Conservation (phyloP, 2,888 invertebrate species). For the Encarsia formosa region DNA sequence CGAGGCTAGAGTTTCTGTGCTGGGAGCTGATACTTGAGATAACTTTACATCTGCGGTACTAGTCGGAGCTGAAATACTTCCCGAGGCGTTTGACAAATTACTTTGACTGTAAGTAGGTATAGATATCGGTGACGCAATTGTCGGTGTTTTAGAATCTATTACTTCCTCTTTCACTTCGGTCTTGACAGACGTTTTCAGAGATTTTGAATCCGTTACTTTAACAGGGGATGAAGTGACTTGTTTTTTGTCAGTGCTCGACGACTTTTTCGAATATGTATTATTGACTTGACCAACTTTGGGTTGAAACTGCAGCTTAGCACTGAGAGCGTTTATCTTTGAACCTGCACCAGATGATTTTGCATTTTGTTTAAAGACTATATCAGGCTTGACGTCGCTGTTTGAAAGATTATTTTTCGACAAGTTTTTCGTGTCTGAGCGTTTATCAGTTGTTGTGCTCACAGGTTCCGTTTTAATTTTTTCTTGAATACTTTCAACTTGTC, state of each 20-base stretch:
- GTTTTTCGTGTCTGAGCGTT: slow-evolving; percentile 1
- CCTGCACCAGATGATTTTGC: slow-evolving; percentile 33
- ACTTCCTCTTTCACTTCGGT: slow-evolving; percentile 6
- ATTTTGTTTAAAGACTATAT: slow-evolving; percentile 18
- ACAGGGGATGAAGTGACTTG: slow-evolving; percentile 4
- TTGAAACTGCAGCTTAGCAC: slow-evolving; percentile 46
- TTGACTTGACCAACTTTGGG: slow-evolving; percentile 46
- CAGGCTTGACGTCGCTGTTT: slow-evolving; percentile 11
- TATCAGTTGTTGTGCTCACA: not conserved
- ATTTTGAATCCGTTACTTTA: slow-evolving; percentile 3
- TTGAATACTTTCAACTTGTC: slow-evolving; percentile 1
- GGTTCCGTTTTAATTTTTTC: slow-evolving; percentile 15
- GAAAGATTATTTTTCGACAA: slow-evolving; percentile 5
- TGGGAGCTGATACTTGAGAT: slow-evolving; percentile 12
- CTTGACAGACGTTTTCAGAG: slow-evolving; percentile 5
- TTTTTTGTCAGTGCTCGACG: slow-evolving; percentile 12
- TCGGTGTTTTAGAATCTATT: slow-evolving; percentile 1
- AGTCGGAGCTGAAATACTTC: slow-evolving; percentile 13
- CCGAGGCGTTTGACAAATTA: not conserved
- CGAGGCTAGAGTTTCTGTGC: slow-evolving; percentile 33
- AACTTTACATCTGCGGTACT: not conserved
- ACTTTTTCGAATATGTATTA: slow-evolving; percentile 44
- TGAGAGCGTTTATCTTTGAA: slow-evolving; percentile 47
- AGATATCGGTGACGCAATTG: not conserved
- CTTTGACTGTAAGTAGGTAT: slow-evolving; percentile 2